phyloP scores from a whole-genome alignment of 2,797 vertebrate genomes.

The Harpagifer antarcticus region DNA sequence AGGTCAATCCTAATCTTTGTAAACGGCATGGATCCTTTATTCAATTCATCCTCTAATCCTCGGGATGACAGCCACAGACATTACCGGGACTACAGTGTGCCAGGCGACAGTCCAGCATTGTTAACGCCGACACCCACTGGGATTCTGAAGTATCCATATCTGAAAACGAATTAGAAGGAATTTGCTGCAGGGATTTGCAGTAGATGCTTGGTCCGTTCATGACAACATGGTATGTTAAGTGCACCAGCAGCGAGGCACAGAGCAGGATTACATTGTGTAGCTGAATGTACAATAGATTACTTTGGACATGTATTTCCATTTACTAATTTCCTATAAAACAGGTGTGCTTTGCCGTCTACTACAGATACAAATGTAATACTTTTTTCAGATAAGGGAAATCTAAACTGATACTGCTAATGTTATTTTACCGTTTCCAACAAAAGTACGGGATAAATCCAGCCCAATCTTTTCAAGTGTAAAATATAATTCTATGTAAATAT shows the following conservation, averaged over 20 bases:
- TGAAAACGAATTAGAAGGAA: constrained; percentile 52
- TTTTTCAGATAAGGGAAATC: neutral
- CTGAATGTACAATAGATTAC: constrained; percentile 43
- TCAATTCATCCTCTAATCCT: constrained; percentile 74
- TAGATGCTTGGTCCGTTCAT: constrained; percentile 43
- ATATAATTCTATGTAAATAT: neutral
- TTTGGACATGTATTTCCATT: constrained; percentile 29
- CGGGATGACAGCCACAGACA: constrained; percentile 53
- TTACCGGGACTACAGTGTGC: constrained; percentile 45
- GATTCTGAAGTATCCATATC: constrained; percentile 47
- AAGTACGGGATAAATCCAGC: neutral
- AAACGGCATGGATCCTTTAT: constrained; percentile 71
- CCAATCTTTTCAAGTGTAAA: neutral
- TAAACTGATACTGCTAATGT: neutral
- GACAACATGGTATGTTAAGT: constrained; percentile 42
- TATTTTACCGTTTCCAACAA: constrained; percentile 3
- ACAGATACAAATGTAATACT: constrained; percentile 14
- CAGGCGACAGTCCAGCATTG: constrained; percentile 48
- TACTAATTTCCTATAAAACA: constrained; percentile 9
- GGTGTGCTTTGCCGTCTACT: constrained; percentile 22
- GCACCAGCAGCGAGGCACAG: constrained; percentile 28
- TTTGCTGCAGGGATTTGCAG: constrained; percentile 50
- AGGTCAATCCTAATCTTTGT: constrained; percentile 80
- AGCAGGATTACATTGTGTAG: constrained; percentile 46
- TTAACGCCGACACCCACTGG: constrained; percentile 39